Conservation (phyloP, 2,888 invertebrate species). For the Drosophila peninsularis region DNA sequence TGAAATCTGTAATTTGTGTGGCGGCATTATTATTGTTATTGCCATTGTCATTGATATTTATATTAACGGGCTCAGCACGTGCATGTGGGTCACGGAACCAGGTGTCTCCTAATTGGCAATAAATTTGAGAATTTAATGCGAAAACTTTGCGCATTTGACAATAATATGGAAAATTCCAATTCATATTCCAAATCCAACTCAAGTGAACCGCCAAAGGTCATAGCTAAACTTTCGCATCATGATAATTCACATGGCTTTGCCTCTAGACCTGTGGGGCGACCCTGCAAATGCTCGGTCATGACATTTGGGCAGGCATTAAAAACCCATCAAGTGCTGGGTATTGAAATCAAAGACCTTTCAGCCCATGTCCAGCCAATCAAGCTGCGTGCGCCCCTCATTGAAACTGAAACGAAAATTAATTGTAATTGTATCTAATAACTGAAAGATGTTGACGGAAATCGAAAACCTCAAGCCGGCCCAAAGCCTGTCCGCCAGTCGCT, state of each 20-base stretch:
- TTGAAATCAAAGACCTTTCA: slow-evolving; percentile 65
- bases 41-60: slow-evolving; percentile 6
- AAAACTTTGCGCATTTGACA: neutral
- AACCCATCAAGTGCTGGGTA: slow-evolving; percentile 62
- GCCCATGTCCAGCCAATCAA: slow-evolving; percentile 27
- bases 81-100: slow-evolving; percentile 42
- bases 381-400: slow-evolving; percentile 23
- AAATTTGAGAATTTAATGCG: neutral
- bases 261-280: slow-evolving; percentile 41
- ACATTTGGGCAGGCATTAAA: slow-evolving; percentile 71
- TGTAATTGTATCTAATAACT: slow-evolving; percentile 75
- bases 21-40: neutral
- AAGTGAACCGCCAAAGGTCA: slow-evolving; percentile 14
- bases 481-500: slow-evolving; percentile 2
- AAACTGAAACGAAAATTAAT: slow-evolving; percentile 69
- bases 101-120: slow-evolving; percentile 12
- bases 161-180: slow-evolving; percentile 1
- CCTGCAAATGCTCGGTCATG: slow-evolving; percentile 71
- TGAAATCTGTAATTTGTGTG: neutral
- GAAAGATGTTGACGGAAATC: slow-evolving; percentile 74
- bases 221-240: neutral
- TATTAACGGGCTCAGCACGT: slow-evolving; percentile 21
- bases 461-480: slow-evolving; percentile 32
- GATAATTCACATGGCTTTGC: slow-evolving; percentile 33
- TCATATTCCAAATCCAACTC: too few relatives aligned